Evolutionary conservation across 2,797 vertebrate species (phyloP), one percentile per base, ranked within the genome.

Genomic region (Coregonus sp.): DNA sequence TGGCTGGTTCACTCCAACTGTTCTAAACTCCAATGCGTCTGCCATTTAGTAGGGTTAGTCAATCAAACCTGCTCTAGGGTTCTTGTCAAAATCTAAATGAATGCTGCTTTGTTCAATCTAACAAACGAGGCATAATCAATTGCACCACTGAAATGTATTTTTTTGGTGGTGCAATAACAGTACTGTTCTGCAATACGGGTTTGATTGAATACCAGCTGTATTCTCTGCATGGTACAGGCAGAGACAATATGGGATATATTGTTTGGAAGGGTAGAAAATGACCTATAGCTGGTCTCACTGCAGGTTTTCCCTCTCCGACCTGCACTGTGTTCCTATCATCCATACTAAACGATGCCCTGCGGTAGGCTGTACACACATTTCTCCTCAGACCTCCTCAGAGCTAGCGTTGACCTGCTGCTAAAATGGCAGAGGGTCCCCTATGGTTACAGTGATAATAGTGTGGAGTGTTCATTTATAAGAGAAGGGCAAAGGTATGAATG

Each of bases 31-130:
- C 6, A 9, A 18, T 59, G 5, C 1, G 20, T 61, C 20, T 18
- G 16, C 54, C 40, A 59, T 59, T n/a, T 59, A 59, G 16, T 9
- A 61, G 2, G 80, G 63, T 74, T 56, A 82, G 85, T 86, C 83
- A 82, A 70, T 89, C 76, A 82, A 84, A 73, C 85, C 84, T 47
- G 40, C 78, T 79, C 81, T 74, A 59, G 25, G 71, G 78, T 77
- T 72, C 52, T 54, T 61, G 59, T 61, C 20, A 25, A 61, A 20
- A 61, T 61, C n/a, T 1, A 61, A 61, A 25, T 61, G 1, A 25
- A 61, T 20, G 9, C 20, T 20, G 1, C 5, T 61, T 61, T 47
- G 9, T 12, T 63, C 29, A 25, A 63, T 29, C 2, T 63, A 47
- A 25, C 20, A 63, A 63, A 63, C 1, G 3, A 63, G 9, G 59